Evolutionary conservation across 2,888 invertebrate genomes (phyloP), one percentile per base, ranked within the genome.

Genomic region (Zygothrica quintamaculata): DNA sequence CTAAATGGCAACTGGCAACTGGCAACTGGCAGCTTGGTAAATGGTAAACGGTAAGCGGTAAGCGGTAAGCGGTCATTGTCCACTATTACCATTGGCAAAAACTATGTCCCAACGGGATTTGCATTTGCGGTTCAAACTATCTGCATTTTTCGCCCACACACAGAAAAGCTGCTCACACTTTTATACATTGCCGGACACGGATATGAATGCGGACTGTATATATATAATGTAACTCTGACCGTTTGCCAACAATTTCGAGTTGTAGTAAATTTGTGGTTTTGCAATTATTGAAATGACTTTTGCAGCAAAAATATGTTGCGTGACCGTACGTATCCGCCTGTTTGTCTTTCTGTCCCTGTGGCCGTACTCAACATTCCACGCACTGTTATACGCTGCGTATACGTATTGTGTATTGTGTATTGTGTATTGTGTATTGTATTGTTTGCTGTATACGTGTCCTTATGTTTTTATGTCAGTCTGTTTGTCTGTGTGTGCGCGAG

Each of bases 211-310:
- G 36, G 11, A 12, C 8, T 11, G 8, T 5, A 33, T 16, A 12
- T 12, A 64, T 62, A 60, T 56, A 9, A 61, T 67, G 57, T 56
- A 52, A 60, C 57, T 70, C 62, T 71, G 62, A 58, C 76, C 65
- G n/a, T n/a, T n/a, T n/a, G n/a, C n/a, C n/a, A n/a, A n/a, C n/a
- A n/a, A 71, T 81, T 85, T 77, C 81, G 79, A 80, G 86, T 80
- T 80, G 85, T 80, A 89, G 89, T 89, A 86, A 88, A 89, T 89
- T 89, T 89, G 89, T 88, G 89, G 89, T 88, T 89, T 89, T 84
- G 89, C 78, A 89, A 89, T 89, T 89, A 89, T 89, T 88, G 89
- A 89, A 89, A 89, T 89, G 88, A 88, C 88, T 88, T 77, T 81
- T 75, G 60, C 81, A 43, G 53, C 72, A 44, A 65, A n/a, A 68